Base-by-base conservation (phyloP, 2,888 invertebrate genomes). In the Melieria omissa region DNA sequence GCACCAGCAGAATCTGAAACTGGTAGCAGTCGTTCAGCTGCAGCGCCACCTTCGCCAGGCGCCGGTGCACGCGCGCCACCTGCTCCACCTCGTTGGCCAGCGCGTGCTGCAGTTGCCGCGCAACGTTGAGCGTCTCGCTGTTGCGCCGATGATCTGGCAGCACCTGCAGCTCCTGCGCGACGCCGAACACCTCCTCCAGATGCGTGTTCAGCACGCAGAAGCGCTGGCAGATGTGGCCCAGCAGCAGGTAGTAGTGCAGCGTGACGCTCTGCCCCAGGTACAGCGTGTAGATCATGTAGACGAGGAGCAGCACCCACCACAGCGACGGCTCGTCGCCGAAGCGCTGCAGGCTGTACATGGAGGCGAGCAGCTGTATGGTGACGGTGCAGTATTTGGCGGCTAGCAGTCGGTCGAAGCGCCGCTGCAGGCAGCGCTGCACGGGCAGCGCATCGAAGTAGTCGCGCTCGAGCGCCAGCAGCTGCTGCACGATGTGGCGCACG, bases 161-260 rank as follows among this genome's bases (percentile, higher is more conserved):
- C 49, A 49, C 2, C 2, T 49, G 49, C 12, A 49, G 49, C 12
- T 49, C 10, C 12, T 49, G 9, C 12, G 12, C 12, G 9, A 52
- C 14, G 12, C 14, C 10, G 10, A 52, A 52, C 12, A 52, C 14
- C 5, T 52, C 52, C 52, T 52, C 52, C 52, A 52, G 14, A n/a
- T 52, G 52, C 5, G 52, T n/a, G n/a, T 62, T 69, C 10, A 69
- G 29, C 29, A 62, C 54, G 12, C 62, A 49, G n/a, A 62, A 69
- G 16, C 69, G 55, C 4, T 45, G 54, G 44, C 52, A 52, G 4
- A 62, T 41, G 14, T 69, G 55, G 46, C 61, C 61, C 62, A 54
- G 8, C 9, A 46, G 29, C 3, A 69, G 12, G 45, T 29, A 69
- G 16, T 55, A 69, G 4, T 16, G 44, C 14, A 69, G 41, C 12